Evolutionary conservation across 2,797 vertebrate species (phyloP).

Genomic region (Dromococcyx pavoninus): DNA sequence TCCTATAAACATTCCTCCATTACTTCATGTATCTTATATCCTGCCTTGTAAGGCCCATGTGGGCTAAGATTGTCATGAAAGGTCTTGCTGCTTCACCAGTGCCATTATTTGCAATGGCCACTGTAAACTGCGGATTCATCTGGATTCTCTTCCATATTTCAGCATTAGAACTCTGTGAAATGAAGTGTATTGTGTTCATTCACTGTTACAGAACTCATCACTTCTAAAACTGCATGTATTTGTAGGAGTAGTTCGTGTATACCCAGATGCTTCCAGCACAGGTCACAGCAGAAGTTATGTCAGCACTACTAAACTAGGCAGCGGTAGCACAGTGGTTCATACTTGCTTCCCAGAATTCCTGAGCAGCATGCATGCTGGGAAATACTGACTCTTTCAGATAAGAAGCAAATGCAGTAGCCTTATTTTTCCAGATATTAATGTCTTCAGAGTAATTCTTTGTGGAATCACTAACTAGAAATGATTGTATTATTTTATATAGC

Average conservation of each 20-base stretch:
- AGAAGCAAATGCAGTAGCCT: neutral
- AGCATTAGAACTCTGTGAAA: neutral
- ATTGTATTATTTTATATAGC: neutral
- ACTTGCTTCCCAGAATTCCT: neutral
- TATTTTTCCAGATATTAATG: neutral
- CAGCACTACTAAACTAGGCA: neutral
- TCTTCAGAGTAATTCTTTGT: neutral
- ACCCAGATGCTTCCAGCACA: neutral
- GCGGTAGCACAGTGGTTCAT: neutral
- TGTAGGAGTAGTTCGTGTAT: neutral
- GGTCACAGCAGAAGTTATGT: neutral
- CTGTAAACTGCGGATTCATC: neutral
- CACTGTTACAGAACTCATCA: neutral
- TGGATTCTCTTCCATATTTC: conserved; percentile 14
- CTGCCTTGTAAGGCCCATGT: neutral
- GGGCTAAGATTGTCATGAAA: neutral
- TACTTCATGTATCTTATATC: neutral
- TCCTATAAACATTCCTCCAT: neutral
- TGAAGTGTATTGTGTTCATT: neutral
- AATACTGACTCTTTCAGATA: neutral
- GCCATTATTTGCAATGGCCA: neutral
- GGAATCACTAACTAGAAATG: neutral
- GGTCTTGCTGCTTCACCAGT: neutral
- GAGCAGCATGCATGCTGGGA: neutral
- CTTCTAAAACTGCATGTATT: neutral